phyloP scores from a whole-genome alignment of 1,140 invertebrate genomes.

The Pseudachorutes palmiensis region DNA sequence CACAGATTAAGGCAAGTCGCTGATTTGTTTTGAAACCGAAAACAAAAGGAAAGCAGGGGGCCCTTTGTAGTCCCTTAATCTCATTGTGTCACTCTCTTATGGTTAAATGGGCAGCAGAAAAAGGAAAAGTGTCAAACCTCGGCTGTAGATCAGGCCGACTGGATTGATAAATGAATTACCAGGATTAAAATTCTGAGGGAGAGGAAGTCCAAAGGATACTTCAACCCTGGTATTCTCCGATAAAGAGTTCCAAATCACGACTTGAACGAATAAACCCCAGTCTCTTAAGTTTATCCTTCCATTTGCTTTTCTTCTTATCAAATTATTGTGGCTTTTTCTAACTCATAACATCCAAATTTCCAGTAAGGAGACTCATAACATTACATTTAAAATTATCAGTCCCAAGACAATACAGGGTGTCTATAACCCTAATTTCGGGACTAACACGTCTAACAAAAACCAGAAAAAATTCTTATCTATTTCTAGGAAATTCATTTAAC shows the following conservation, averaged over 20 bases:
- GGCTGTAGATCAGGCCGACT: too few species aligned
- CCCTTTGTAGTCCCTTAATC: background rate
- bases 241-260: background rate
- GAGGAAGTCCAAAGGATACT: slow-evolving; percentile 4
- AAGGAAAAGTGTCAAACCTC: too few species aligned
- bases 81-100: too few species aligned
- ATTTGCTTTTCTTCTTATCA: background rate
- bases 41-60: background rate
- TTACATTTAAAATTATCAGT: background rate
- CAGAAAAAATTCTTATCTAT: slow-evolving; percentile 3
- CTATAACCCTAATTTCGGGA: background rate
- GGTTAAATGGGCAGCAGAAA: too few species aligned
- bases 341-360: slow-evolving; percentile 10
- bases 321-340: slow-evolving; percentile 8
- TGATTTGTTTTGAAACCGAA: background rate
- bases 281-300: background rate
- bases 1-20: background rate
- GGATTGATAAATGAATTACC: too few species aligned
- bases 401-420: background rate
- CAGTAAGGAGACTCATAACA: background rate
- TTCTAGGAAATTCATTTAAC: background rate
- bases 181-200: background rate
- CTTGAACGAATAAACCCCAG: background rate
- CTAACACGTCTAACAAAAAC: background rate
- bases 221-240: slow-evolving; percentile 4